Evolutionary conservation across 2,888 invertebrate species (phyloP).

Genomic region (Aromia moschata): DNA sequence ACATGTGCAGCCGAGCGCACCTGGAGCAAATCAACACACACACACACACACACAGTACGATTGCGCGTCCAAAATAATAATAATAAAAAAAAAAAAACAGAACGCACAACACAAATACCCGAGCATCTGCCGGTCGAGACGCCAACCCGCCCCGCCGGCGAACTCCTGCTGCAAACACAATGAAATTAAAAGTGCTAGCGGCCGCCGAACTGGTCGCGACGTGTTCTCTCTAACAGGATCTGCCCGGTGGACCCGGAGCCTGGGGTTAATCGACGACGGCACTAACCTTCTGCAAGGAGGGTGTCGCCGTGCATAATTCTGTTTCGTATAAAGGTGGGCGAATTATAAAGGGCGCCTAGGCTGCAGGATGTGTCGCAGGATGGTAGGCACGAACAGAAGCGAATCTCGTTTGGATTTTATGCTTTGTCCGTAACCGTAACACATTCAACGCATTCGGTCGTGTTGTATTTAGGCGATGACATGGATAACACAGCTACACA

Average conservation of each 20-base stretch:
- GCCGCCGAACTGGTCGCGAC: constrained; percentile 31
- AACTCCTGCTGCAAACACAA: constrained; percentile 13
- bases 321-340: not conserved
- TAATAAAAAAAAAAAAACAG: constrained; percentile 24
- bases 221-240: constrained; percentile 23
- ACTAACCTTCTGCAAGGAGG: constrained; percentile 1
- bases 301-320: constrained; percentile 9
- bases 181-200: constrained; percentile 13
- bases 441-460: too few relatives aligned
- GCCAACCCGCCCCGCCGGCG: too few relatives aligned
- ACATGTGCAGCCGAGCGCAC: constrained; percentile 47
- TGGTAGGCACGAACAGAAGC: too few relatives aligned
- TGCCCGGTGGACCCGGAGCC: not conserved
- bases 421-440: too few relatives aligned
- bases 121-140: constrained; percentile 32
- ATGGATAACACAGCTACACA: too few relatives aligned
- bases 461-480: too few relatives aligned
- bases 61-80: constrained; percentile 38
- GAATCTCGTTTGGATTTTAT: too few relatives aligned
- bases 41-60: too few relatives aligned
- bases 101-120: constrained; percentile 25
- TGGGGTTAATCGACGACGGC: constrained; percentile 5
- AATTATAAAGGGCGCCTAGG: not conserved
- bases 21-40: constrained; percentile 46
- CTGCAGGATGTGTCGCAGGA: too few relatives aligned